Conservation (phyloP, 2,113 vertebrate species). For the Antechinus flavipes region DNA sequence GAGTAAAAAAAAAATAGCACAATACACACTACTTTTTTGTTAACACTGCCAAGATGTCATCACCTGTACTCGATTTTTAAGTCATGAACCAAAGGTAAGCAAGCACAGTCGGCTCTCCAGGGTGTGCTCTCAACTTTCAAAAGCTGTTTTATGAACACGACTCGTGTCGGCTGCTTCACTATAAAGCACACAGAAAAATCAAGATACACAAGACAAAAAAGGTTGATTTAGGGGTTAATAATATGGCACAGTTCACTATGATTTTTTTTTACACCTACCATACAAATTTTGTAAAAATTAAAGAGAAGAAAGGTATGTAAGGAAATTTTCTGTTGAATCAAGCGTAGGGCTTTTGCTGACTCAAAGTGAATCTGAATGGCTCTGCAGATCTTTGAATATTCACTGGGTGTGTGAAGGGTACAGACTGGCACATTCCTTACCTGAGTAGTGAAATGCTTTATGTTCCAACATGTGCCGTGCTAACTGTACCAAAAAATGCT, state of each 20-base stretch:
- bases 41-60: conserved; percentile 99
- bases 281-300: conserved; percentile 88
- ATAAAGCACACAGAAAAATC: conserved; percentile 99
- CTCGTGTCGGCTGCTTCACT: conserved; percentile 99
- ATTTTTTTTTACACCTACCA: conserved; percentile 95
- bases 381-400: conserved; percentile 81
- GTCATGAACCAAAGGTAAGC: conserved; percentile 99
- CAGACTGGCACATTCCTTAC: conserved; percentile 88
- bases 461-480: conserved; percentile 84
- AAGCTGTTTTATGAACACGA: conserved; percentile 99
- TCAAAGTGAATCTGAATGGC: conserved; percentile 77
- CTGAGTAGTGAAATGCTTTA: conserved; percentile 85
- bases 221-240: conserved; percentile 99
- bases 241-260: conserved; percentile 97
- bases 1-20: conserved; percentile 97
- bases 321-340: conserved; percentile 83
- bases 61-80: conserved; percentile 99
- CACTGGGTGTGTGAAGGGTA: conserved; percentile 77
- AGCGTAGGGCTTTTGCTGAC: conserved; percentile 89
- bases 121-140: conserved; percentile 99
- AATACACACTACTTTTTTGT: conserved; percentile 98
- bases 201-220: conserved; percentile 99
- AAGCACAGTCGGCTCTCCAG: conserved; percentile 99
- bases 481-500: conserved; percentile 82
- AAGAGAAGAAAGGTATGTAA: conserved; percentile 84